These are phyloP conservation scores for Taenioides sp. DNA, from an alignment of 2,797 vertebrate species.

Conservation along the genomic window DNA sequence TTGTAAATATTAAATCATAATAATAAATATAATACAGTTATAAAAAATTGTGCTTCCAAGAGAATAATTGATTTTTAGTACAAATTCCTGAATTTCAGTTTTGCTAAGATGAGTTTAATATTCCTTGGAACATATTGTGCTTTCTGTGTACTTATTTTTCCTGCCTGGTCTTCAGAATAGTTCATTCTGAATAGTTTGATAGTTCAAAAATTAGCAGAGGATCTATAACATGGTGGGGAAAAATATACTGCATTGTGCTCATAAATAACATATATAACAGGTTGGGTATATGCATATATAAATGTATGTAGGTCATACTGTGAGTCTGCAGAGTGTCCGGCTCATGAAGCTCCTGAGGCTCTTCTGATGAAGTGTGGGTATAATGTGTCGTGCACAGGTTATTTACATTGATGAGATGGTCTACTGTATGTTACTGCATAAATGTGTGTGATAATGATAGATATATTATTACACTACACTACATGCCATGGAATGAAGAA, in stretches of 20 bases:
- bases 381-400: conserved; percentile 60
- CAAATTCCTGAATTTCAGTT: conserved; percentile 57
- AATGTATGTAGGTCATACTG: conserved; percentile 37
- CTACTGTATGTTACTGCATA: conserved; percentile 15
- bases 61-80: conserved; percentile 51
- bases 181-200: no score
- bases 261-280: conserved; percentile 39
- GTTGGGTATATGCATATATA: conserved; percentile 48
- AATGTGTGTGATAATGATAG: conserved; percentile 17
- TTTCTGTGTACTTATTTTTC: conserved; percentile 44
- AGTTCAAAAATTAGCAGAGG: conserved; percentile 52
- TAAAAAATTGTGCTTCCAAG: conserved; percentile 77
- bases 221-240: conserved; percentile 58
- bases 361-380: conserved; percentile 64
- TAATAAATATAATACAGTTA: conserved; percentile 35
- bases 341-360: conserved; percentile 60
- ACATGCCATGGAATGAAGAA: conserved; percentile 1
- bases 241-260: conserved; percentile 49
- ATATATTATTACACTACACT: conserved; percentile 11
- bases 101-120: conserved; percentile 50
- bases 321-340: conserved; percentile 40
- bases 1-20: conserved; percentile 43
- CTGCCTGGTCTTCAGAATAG: conserved; percentile 48
- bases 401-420: conserved; percentile 55
- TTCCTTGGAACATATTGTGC: conserved; percentile 49